Conservation (phyloP, 2,888 invertebrate genomes). For the Venusia cambrica region DNA sequence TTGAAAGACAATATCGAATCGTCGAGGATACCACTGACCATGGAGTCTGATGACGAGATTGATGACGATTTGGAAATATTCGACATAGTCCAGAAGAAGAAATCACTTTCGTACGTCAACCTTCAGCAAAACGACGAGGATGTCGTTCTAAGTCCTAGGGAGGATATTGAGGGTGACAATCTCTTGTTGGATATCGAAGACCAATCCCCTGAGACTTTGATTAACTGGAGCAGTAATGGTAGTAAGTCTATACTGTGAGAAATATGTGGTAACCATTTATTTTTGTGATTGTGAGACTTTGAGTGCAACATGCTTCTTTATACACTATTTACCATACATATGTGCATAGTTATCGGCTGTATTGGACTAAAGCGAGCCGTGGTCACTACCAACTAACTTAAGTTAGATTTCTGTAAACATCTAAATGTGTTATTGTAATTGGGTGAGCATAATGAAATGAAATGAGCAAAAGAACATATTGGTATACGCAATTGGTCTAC, state of each 20-base stretch:
- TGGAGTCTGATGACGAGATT: constrained; percentile 76
- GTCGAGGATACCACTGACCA: constrained; percentile 66
- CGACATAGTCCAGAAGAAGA: constrained; percentile 70
- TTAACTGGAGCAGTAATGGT: constrained; percentile 65
- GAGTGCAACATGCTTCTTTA: too few species aligned
- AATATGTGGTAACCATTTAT: too few species aligned
- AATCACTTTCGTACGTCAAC: constrained; percentile 69
- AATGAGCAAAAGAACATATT: too few species aligned
- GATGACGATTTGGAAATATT: constrained; percentile 76
- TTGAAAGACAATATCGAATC: constrained; percentile 66
- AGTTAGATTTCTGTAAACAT: too few species aligned
- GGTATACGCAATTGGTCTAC: too few species aligned
- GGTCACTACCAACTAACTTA: too few species aligned
- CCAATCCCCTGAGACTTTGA: constrained; percentile 55
- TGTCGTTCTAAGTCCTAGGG: constrained; percentile 48
- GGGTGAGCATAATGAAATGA: too few species aligned
- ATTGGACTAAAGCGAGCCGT: too few species aligned
- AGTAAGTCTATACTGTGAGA: constrained; percentile 69
- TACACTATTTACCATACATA: too few species aligned
- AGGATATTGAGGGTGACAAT: constrained; percentile 52
- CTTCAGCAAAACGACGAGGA: constrained; percentile 66
- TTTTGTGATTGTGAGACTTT: too few species aligned
- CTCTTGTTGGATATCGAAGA: constrained; percentile 70
- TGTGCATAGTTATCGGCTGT: too few species aligned
- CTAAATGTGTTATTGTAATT: too few species aligned